Evolutionary conservation across 2,888 invertebrate species (phyloP), one percentile per base, ranked within the genome.

Genomic region (Agonopterix arenella): DNA sequence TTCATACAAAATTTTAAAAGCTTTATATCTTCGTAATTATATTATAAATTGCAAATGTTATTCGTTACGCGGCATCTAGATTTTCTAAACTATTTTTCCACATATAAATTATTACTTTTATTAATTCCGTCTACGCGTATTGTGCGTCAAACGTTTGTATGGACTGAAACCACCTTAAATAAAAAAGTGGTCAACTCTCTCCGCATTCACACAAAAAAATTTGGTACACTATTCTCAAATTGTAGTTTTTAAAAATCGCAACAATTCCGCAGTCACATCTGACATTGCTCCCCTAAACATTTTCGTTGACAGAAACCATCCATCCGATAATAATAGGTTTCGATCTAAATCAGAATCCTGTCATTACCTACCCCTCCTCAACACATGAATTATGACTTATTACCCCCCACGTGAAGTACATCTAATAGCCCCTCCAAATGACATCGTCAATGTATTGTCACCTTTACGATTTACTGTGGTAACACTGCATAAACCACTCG

Each of bases 301-400:
- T 28, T 47, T 47, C 58, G 53, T 57, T 66, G 65, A 70, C 73
- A 68, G 61, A 51, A 66, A 65, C 71, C 75, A 75, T 60, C 69
- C 68, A 66, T 65, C 65, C 72, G 71, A 66, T 58, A 69, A 77
- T 80, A 80, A 80, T 78, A 64, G 72, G 67, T 74, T 69, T 68
- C 76, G 71, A 81, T 78, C 74, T 72, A 76, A 76, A 80, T 79
- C 76, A 70, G 66, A 70, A 75, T 72, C 73, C 75, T 71, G 73
- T 76, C 72, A 77, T 74, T 70, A 70, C 65, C 59, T 70, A 74
- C 78, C 83, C 18, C 80, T 68, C 72, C 64, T 73, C 69, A 66
- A 72, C 72, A 68, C 70, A 79, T 86, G 84, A 88, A 70, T 85
- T 86, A 89, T 84, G 82, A 84, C 77, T 80, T 83, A 79, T 84